A percentile compares a stretch with the other conserved stretches of the same genome.
phyloP scores from a whole-genome alignment of 2,888 invertebrate genomes.

The Scaptomyza caliginosa region DNA sequence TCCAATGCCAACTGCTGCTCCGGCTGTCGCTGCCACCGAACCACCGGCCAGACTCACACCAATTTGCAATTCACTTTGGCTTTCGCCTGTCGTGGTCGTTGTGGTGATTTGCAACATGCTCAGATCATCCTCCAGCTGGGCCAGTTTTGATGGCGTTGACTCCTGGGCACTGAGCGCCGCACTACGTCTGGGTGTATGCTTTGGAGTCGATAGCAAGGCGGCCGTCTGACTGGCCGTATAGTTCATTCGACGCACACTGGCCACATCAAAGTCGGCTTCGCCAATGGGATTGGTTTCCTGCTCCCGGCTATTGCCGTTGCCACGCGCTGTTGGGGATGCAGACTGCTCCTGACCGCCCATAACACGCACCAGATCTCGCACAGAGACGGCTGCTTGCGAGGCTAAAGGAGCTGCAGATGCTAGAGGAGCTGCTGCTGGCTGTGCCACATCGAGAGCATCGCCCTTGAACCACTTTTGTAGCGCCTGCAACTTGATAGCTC shows the following conservation, averaged over 20 bases:
- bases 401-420: constrained; percentile 31
- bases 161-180: constrained; percentile 15
- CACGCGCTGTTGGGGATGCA: constrained; percentile 80
- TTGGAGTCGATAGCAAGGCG: constrained; percentile 82
- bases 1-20: constrained; percentile 3
- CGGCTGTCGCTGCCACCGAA: constrained; percentile 19
- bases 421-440: constrained; percentile 12
- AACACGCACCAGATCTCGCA: constrained; percentile 89
- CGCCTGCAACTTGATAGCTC: constrained; percentile 84
- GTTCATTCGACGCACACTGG: constrained; percentile 84
- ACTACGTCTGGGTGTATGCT: constrained; percentile 73
- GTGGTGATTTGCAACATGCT: constrained; percentile 78
- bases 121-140: constrained; percentile 78
- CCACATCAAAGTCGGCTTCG: constrained; percentile 68
- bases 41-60: constrained; percentile 27
- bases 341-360: constrained; percentile 86
- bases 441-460: constrained; percentile 74
- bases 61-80: constrained; percentile 56
- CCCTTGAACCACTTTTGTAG: constrained; percentile 84
- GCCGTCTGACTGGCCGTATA: constrained; percentile 83
- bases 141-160: constrained; percentile 19
- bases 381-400: constrained; percentile 84
- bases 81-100: constrained; percentile 59
- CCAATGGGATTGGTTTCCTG: constrained; percentile 86
- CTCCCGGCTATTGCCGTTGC: constrained; percentile 88